Percentiles rank a stretch among this genome's conserved stretches.
Conservation (phyloP, 2,888 invertebrate genomes). For the Lasioglossum figueresi region DNA sequence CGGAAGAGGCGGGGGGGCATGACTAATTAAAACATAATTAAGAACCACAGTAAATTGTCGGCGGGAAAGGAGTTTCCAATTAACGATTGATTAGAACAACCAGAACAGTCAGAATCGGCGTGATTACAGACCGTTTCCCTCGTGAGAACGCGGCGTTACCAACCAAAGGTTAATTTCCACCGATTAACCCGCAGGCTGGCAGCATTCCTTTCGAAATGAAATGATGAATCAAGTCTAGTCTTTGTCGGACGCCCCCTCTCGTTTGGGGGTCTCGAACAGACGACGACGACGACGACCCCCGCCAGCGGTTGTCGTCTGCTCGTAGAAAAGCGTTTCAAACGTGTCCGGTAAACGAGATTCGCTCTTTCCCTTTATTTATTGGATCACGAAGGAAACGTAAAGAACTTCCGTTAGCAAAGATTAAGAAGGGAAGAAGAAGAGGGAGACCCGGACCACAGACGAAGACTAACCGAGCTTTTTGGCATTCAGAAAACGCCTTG, state of each 20-base stretch:
- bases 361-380: slow-evolving; percentile 62
- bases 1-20: neutral
- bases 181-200: neutral
- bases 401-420: slow-evolving; percentile 68
- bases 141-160: neutral
- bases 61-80: neutral
- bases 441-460: slow-evolving; percentile 41
- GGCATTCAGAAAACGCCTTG: slow-evolving; percentile 76
- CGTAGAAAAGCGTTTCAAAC: slow-evolving; percentile 48
- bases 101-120: neutral
- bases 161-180: slow-evolving; percentile 6
- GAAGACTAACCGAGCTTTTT: slow-evolving; percentile 68
- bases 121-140: neutral
- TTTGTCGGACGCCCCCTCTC: slow-evolving; percentile 22
- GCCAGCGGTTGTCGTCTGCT: neutral
- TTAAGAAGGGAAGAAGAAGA: slow-evolving; percentile 61
- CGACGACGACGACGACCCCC: slow-evolving; percentile 42
- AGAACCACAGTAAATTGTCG: neutral
- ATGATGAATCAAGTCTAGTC: slow-evolving; percentile 21
- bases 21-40: slow-evolving; percentile 14
- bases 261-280: slow-evolving; percentile 37
- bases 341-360: slow-evolving; percentile 70
- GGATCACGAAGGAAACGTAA: slow-evolving; percentile 66
- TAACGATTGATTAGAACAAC: slow-evolving; percentile 11
- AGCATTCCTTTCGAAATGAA: neutral